phyloP scores from a whole-genome alignment of 2,113 vertebrate species.

The Oxyura jamaicensis region DNA sequence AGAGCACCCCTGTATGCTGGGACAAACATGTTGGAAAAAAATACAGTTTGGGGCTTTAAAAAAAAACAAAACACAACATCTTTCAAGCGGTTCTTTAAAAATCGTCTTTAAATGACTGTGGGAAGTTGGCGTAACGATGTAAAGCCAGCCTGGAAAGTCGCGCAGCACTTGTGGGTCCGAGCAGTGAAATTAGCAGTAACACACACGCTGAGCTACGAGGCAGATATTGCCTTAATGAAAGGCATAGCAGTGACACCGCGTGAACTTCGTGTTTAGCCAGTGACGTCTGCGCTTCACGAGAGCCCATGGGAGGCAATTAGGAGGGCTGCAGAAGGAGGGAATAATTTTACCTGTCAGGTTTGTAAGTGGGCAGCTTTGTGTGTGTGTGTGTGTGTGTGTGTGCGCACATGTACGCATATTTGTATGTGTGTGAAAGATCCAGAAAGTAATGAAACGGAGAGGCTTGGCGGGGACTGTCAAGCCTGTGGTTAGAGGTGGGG shows the following conservation, averaged over 20 bases:
- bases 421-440: not conserved
- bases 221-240: constrained; percentile 28
- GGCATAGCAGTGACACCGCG: not conserved
- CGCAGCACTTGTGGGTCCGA: not conserved
- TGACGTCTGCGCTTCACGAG: not conserved
- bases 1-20: fast-evolving
- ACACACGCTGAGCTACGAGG: not conserved
- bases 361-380: constrained; percentile 45
- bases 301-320: constrained; percentile 64
- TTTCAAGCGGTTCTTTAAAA: constrained; percentile 21
- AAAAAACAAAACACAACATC: not conserved
- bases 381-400: not conserved
- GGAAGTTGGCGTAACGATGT: constrained; percentile 35
- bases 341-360: constrained; percentile 61
- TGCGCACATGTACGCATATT: not conserved
- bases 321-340: constrained; percentile 34
- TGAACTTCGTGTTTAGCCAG: not conserved
- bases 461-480: constrained; percentile 14
- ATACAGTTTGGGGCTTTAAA: not conserved
- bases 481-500: constrained; percentile 48
- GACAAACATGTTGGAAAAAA: not conserved
- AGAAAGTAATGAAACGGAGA: constrained; percentile 13
- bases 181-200: not conserved
- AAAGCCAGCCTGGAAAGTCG: not conserved
- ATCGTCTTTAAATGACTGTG: not conserved